Percentiles rank a stretch among this genome's conserved stretches.
Evolutionary conservation across 2,113 vertebrate species (phyloP).

Genomic region (Pomatostomus ruficeps): DNA sequence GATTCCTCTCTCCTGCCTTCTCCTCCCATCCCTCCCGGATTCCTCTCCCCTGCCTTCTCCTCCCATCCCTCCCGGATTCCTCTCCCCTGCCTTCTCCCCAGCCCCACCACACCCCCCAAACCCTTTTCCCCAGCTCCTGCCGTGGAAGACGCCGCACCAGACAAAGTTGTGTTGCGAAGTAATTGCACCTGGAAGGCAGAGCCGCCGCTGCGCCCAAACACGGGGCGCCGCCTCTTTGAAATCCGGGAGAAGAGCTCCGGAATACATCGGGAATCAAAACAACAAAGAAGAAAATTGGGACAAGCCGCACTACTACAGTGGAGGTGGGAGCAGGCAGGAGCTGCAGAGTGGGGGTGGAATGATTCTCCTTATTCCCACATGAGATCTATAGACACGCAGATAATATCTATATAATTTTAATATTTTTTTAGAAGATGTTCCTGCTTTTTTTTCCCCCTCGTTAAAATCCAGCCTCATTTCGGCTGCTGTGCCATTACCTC

Average conservation of each 20-base stretch:
- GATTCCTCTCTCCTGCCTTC: too few relatives aligned
- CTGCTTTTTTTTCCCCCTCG: neutral
- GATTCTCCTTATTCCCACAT: neutral
- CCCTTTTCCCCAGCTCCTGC: neutral
- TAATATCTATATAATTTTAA: neutral
- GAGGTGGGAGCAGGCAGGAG: conserved; percentile 6
- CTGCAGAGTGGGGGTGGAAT: neutral
- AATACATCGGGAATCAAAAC: conserved; percentile 29
- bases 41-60: neutral
- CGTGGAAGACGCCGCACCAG: neutral
- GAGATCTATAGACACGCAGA: neutral
- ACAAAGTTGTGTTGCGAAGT: conserved; percentile 56
- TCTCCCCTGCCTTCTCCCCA: neutral
- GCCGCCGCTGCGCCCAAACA: neutral
- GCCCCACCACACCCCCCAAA: neutral
- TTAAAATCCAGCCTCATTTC: neutral
- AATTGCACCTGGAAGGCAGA: conserved; percentile 64
- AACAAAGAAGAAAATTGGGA: conserved; percentile 50
- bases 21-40: rapidly evolving
- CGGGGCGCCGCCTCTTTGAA: conserved; percentile 29
- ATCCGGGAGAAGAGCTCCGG: neutral
- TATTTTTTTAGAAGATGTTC: neutral
- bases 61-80: rapidly evolving
- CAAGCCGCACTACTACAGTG: neutral
- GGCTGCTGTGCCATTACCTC: neutral